Percentiles rank a stretch among this genome's conserved stretches.
Evolutionary conservation across 2,888 invertebrate species (phyloP).

Genomic region (Drosophila limbata): DNA sequence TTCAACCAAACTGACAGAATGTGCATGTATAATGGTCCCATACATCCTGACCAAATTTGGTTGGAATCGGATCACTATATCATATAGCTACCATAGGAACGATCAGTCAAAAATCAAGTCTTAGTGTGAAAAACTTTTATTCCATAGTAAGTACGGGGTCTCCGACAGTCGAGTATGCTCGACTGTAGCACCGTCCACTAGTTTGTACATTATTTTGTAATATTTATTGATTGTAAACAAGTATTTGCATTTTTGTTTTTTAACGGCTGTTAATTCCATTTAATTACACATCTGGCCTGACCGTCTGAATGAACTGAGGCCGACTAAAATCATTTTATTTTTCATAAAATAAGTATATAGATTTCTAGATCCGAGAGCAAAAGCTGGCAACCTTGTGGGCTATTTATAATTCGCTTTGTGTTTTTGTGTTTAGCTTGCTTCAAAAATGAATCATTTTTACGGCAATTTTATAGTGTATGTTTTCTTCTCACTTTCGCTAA

Average conservation of each 20-base stretch:
- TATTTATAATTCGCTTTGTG: conserved; percentile 62
- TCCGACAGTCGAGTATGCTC: too few species aligned
- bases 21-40: too few species aligned
- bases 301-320: conserved; percentile 6
- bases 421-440: conserved; percentile 31
- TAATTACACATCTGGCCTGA: conserved; percentile 29
- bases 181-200: too few species aligned
- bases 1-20: too few species aligned
- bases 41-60: too few species aligned
- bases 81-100: too few species aligned
- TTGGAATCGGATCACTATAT: too few species aligned
- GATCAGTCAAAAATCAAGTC: too few species aligned
- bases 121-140: too few species aligned
- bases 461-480: conserved; percentile 22
- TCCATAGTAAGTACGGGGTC: too few species aligned
- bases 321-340: conserved; percentile 34
- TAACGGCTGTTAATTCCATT: conserved; percentile 16
- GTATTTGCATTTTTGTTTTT: neutral
- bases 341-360: conserved; percentile 37
- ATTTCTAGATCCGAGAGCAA: conserved; percentile 38
- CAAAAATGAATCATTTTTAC: conserved; percentile 69
- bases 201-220: too few species aligned
- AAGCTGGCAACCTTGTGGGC: conserved; percentile 65
- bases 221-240: too few species aligned
- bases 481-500: conserved; percentile 59